These are phyloP conservation scores for Phoebastria nigripes DNA, from an alignment of 2,797 vertebrate species.

Conservation along the genomic window DNA sequence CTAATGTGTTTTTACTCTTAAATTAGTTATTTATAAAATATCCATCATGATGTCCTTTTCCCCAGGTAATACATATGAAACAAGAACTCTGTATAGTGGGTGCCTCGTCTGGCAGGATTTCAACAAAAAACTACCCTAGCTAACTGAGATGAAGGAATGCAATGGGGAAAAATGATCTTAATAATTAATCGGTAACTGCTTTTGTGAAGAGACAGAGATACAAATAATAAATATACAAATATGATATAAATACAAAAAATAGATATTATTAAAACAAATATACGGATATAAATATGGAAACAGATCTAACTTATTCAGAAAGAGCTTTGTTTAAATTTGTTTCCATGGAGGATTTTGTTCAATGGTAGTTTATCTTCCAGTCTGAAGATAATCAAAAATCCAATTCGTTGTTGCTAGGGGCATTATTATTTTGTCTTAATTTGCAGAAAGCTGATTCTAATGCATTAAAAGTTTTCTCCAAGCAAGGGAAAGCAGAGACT, in stretches of 20 bases:
- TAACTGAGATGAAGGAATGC: background rate
- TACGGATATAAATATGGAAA: background rate
- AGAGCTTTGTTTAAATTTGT: background rate
- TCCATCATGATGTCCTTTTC: background rate
- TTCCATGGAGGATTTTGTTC: background rate
- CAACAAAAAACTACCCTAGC: background rate
- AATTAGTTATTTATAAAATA: background rate
- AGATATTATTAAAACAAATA: background rate
- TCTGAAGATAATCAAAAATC: background rate
- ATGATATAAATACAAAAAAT: background rate
- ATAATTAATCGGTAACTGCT: background rate
- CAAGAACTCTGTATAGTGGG: background rate
- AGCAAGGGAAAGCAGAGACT: background rate
- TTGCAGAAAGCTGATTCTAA: background rate
- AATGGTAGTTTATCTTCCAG: background rate
- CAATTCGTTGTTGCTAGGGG: background rate
- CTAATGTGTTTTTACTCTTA: background rate
- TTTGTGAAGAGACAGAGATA: background rate
- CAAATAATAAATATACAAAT: background rate
- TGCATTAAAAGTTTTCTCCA: background rate
- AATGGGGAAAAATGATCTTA: background rate
- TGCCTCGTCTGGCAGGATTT: background rate
- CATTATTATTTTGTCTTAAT: slow-evolving; percentile 42
- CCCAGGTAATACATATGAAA: background rate
- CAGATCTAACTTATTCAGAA: background rate